Base-by-base conservation (phyloP, 2,888 invertebrate genomes). In the Tenthredo amoena region DNA sequence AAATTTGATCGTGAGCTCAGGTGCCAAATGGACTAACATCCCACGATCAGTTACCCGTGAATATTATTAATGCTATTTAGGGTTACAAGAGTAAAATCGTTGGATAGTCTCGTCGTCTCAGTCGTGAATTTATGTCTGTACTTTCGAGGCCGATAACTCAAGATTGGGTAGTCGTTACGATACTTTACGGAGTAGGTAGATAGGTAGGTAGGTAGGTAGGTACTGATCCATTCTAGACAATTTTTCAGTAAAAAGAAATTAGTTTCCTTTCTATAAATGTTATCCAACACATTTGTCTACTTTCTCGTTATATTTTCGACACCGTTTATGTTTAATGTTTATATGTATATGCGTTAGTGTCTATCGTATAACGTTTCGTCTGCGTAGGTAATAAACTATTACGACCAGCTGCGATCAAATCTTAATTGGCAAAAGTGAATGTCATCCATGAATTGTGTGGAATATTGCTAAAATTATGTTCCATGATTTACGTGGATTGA, bases 381-480 rank as follows among this genome's bases (percentile, higher is more conserved):
- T 31, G 34, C 15, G 18, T 68, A 68, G 18, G 34, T 31, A 68
- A 68, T 68, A 68, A 68, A 68, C 68, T 31, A 34, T 68, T 34
- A 68, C 68, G 68, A 68, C 31, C 68, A 68, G 34, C 34, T 68
- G 68, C 18, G 68, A 68, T 68, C 26, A 68, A 68, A 68, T 68
- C 34, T 68, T 68, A 68, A 68, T 68, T 68, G 68, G 68, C 34
- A 34, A 34, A 68, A 68, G 68, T 31, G 34, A 34, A 68, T 68
- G 68, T 68, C 68, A 15, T 34, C 68, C 68, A 68, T 68, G 68
- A 34, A 31, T 34, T 68, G 34, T 68, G 68, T 68, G 15, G 68
- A 68, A 68, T 68, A 68, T 68, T 68, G 34, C 18, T 18, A 68
- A 68, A 68, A 68, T 68, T 68, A 68, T 68, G 5, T 68, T 6